Conservation (phyloP, 1,140 invertebrate species). For the Drosophila burlai region DNA sequence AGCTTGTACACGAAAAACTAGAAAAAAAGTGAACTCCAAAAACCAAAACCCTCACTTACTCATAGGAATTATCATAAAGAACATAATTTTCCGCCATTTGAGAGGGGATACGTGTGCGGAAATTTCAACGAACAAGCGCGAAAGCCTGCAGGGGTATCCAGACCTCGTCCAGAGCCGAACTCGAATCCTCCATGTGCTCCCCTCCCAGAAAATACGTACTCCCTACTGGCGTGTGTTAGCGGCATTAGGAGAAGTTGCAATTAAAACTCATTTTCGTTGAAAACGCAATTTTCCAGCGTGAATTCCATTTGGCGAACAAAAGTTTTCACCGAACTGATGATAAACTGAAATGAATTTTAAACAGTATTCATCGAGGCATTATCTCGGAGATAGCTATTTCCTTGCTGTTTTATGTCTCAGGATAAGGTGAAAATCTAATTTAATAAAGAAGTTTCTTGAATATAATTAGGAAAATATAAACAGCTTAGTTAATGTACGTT, state of each 20-base stretch:
- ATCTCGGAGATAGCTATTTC: conserved; percentile 21
- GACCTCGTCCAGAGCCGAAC: conserved; percentile 12
- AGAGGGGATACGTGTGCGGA: conserved; percentile 46
- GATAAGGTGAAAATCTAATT: too few species aligned
- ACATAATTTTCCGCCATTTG: conserved; percentile 73
- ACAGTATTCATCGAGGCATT: conserved; percentile 74
- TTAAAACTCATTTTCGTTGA: conserved; percentile 82
- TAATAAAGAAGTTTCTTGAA: background rate
- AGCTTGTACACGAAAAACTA: background rate
- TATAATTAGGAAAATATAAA: background rate
- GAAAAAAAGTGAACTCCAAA: background rate
- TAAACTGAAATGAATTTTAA: conserved; percentile 82
- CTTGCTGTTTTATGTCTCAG: background rate
- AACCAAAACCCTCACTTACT: conserved; percentile 38
- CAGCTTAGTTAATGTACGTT: background rate
- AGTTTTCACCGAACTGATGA: conserved; percentile 57
- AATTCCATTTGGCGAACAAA: conserved; percentile 73
- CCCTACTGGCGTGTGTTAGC: conserved; percentile 53
- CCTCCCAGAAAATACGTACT: conserved; percentile 16
- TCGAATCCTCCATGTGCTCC: conserved; percentile 20
- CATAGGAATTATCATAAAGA: conserved; percentile 76
- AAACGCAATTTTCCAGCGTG: conserved; percentile 76
- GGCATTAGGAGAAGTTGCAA: conserved; percentile 81
- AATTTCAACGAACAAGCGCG: conserved; percentile 46
- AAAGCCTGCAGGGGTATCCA: conserved; percentile 18